Evolutionary conservation across 2,888 invertebrate genomes (phyloP).

Genomic region (Sminthurinus aureus): DNA sequence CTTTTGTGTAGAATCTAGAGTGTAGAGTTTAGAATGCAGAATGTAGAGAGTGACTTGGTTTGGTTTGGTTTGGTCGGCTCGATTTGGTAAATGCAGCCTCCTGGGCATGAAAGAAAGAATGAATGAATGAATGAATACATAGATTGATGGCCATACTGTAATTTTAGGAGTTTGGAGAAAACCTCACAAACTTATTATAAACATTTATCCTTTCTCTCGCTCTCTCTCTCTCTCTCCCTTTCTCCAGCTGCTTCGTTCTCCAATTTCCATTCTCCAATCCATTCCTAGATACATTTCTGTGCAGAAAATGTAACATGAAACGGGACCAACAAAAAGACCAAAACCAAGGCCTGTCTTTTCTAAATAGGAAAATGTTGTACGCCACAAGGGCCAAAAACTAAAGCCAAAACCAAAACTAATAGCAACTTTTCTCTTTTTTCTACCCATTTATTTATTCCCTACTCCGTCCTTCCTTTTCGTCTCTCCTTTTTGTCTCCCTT

Average conservation of each 20-base stretch:
- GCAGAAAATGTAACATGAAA: too few relatives aligned
- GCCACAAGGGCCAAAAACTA: too few relatives aligned
- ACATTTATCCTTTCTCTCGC: not conserved
- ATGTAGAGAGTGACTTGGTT: constrained; percentile 9
- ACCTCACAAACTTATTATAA: constrained; percentile 9
- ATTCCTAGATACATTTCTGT: too few relatives aligned
- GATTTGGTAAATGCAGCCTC: constrained; percentile 14
- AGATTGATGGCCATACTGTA: constrained; percentile 37
- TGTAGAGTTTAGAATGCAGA: not conserved
- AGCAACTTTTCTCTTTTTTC: too few relatives aligned
- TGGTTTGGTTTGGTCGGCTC: too few relatives aligned
- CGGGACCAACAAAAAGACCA: too few relatives aligned
- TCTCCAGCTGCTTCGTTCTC: not conserved
- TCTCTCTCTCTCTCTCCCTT: not conserved
- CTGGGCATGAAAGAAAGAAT: constrained; percentile 6
- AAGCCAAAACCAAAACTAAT: too few relatives aligned
- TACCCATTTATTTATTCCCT: too few relatives aligned
- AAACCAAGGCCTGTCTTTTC: too few relatives aligned
- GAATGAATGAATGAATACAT: constrained; percentile 24
- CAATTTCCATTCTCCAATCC: not conserved
- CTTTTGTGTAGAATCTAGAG: not conserved
- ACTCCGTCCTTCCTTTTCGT: too few relatives aligned
- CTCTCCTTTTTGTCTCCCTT: too few relatives aligned
- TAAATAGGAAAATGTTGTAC: too few relatives aligned
- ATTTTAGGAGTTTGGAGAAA: constrained; percentile 3